These are phyloP conservation scores for Pimephales promelas DNA, from an alignment of 2,113 vertebrate genomes.

Conservation along the genomic window DNA sequence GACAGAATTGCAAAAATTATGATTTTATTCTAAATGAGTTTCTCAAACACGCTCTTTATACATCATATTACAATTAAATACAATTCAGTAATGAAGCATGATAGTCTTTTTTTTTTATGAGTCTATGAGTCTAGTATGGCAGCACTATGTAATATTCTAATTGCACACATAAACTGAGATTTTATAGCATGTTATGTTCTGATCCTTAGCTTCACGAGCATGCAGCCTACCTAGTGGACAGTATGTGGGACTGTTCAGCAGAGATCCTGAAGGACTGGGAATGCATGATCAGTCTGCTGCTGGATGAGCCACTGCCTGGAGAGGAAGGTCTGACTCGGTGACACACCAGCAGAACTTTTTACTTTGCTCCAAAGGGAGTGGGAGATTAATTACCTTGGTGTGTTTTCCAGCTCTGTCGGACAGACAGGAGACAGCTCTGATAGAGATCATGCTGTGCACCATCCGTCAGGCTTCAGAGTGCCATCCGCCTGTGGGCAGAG, in stretches of 20 bases:
- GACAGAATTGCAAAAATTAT: not conserved
- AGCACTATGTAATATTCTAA: not conserved
- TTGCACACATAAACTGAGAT: not conserved
- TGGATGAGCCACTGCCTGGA: constrained; percentile 94
- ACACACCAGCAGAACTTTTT: not conserved
- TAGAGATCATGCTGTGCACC: constrained; percentile 99
- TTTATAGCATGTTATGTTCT: not conserved
- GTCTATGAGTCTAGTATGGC: not conserved
- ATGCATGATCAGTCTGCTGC: constrained; percentile 97
- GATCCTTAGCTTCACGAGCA: constrained; percentile 90
- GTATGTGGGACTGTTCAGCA: constrained; percentile 98
- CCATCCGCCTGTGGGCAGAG: constrained; percentile 97
- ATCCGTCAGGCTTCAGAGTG: constrained; percentile 97
- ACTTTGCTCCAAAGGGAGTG: not conserved
- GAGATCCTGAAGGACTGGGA: constrained; percentile 99
- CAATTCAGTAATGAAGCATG: not conserved
- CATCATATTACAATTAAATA: not conserved
- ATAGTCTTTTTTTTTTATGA: not conserved
- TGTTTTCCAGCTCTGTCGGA: constrained; percentile 87
- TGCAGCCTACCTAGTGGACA: constrained; percentile 98
- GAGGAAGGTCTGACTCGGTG: constrained; percentile 85
- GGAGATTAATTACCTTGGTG: constrained; percentile 3
- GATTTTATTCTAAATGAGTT: not conserved
- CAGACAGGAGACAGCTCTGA: constrained; percentile 95
- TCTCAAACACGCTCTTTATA: not conserved